Percentiles rank a stretch among this genome's conserved stretches.
Conservation (phyloP, 2,888 invertebrate genomes). For the Theristus sp. region DNA sequence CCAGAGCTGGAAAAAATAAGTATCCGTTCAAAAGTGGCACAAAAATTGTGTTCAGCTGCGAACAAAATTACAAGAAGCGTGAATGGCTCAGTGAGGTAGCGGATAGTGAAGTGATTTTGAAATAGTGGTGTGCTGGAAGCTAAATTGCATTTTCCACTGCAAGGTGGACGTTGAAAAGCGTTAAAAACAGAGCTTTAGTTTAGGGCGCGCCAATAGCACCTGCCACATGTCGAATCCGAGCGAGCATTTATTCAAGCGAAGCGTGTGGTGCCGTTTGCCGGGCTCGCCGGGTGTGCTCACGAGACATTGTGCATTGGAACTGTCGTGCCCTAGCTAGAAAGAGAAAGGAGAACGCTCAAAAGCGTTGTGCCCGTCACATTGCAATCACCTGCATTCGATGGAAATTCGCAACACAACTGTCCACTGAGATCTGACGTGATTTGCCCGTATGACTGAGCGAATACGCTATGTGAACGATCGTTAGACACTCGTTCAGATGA, state of each 20-base stretch:
- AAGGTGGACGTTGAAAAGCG: no score
- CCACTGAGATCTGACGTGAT: not conserved
- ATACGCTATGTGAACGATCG: not conserved
- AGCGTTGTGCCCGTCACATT: not conserved
- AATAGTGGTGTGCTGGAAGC: no score
- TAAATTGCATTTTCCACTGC: no score
- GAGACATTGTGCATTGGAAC: slow-evolving; percentile 12
- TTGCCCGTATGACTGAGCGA: not conserved
- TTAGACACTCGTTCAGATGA: no score
- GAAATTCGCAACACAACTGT: not conserved
- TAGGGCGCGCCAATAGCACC: no score
- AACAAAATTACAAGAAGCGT: no score
- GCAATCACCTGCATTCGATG: not conserved
- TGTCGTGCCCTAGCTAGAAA: not conserved
- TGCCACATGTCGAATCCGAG: slow-evolving; percentile 29
- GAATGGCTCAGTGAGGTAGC: no score
- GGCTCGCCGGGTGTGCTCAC: slow-evolving; percentile 19
- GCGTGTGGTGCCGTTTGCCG: slow-evolving; percentile 17
- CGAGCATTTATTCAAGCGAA: slow-evolving; percentile 19
- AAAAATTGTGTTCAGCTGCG: no score
- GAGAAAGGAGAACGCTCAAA: not conserved
- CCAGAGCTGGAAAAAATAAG: slow-evolving; percentile 24
- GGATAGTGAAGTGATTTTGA: no score
- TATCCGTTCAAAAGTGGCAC: no score
- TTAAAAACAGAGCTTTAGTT: no score